These are phyloP conservation scores for Recurvirostra avosetta DNA, from an alignment of 2,113 vertebrate genomes.

Conservation along the genomic window DNA sequence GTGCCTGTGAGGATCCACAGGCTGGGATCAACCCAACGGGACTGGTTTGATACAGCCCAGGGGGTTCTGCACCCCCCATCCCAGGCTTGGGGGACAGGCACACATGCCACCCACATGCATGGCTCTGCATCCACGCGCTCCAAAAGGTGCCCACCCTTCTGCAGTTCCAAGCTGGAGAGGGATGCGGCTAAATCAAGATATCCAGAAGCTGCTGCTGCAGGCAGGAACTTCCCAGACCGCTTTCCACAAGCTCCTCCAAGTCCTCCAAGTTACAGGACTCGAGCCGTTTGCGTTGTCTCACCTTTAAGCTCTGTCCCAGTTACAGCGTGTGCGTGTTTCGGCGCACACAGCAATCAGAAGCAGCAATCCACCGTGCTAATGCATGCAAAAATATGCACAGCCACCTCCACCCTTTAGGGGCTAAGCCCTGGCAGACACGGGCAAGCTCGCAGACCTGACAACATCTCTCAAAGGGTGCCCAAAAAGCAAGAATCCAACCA, in stretches of 20 bases:
- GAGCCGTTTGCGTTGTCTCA: accelerated
- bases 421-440: neutral
- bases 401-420: neutral
- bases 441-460: neutral
- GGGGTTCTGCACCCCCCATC: neutral
- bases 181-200: neutral
- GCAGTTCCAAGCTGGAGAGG: neutral
- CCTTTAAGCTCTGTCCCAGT: neutral
- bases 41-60: neutral
- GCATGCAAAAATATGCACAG: neutral
- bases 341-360: neutral
- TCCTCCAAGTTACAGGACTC: neutral
- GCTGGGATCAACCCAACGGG: neutral
- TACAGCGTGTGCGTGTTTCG: accelerated
- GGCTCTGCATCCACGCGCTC: accelerated
- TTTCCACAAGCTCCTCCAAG: neutral
- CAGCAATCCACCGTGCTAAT: neutral
- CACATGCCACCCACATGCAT: accelerated
- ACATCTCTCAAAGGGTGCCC: neutral
- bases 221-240: neutral
- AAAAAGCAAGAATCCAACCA: neutral
- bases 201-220: neutral
- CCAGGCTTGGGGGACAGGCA: neutral
- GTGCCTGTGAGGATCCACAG: neutral
- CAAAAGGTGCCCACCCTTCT: neutral